Conservation (phyloP, 2,888 invertebrate species). For the Lepeophtheirus nordmannii region DNA sequence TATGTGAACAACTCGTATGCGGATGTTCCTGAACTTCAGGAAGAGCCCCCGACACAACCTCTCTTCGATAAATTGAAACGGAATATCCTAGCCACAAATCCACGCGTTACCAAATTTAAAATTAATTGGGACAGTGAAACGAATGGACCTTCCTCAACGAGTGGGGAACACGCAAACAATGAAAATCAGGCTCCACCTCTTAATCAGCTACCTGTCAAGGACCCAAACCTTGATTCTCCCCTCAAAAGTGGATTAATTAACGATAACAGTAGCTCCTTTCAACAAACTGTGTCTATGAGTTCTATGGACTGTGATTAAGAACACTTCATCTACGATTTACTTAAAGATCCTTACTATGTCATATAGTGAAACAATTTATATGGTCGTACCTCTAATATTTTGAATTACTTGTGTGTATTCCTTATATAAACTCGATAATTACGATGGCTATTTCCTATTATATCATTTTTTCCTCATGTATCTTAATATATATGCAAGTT, state of each 20-base stretch:
- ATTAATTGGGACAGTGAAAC: slow-evolving; percentile 68
- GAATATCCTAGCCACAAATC: slow-evolving; percentile 72
- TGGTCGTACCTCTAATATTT: no score
- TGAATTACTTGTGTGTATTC: no score
- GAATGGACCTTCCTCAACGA: not conserved
- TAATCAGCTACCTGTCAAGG: not conserved
- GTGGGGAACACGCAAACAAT: slow-evolving; percentile 2
- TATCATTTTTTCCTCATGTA: no score
- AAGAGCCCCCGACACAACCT: slow-evolving; percentile 83
- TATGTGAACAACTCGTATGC: slow-evolving; percentile 94
- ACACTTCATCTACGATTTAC: no score
- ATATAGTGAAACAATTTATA: no score
- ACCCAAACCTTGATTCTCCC: not conserved
- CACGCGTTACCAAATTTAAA: slow-evolving; percentile 86
- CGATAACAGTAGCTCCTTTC: no score
- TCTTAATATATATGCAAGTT: no score
- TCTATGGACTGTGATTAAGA: no score
- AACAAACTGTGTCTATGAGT: no score
- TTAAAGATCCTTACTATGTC: no score
- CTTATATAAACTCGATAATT: no score
- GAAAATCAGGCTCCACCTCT: slow-evolving; percentile 27
- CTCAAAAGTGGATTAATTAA: not conserved
- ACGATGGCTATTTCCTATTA: no score
- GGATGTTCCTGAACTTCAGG: slow-evolving; percentile 34
- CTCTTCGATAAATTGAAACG: slow-evolving; percentile 75